These are phyloP conservation scores for Galeopsomyia nigrocyanea DNA, from an alignment of 2,888 invertebrate genomes.

Conservation along the genomic window DNA sequence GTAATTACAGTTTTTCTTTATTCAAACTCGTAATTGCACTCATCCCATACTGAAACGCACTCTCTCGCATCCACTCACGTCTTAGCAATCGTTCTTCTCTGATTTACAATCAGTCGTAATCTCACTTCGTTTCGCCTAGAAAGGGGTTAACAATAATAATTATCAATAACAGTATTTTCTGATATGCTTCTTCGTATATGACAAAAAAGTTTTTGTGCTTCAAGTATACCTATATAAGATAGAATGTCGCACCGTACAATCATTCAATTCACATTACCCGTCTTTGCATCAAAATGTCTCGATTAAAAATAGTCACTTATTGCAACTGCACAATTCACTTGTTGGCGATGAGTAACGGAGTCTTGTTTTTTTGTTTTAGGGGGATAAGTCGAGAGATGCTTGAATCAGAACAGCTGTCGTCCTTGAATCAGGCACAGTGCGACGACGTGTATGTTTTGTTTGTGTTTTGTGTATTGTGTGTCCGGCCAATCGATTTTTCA, in stretches of 20 bases:
- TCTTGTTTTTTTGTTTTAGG: neutral
- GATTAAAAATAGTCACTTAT: constrained; percentile 18
- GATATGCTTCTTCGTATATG: constrained; percentile 63
- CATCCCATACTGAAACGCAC: constrained; percentile 55
- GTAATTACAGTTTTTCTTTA: constrained; percentile 38
- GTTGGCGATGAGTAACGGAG: neutral
- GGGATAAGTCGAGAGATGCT: constrained; percentile 1
- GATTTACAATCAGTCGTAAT: constrained; percentile 41
- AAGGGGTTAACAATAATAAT: constrained; percentile 61
- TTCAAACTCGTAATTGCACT: constrained; percentile 60
- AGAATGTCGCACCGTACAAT: constrained; percentile 50
- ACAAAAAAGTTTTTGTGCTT: constrained; percentile 37
- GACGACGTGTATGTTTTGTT: constrained; percentile 12
- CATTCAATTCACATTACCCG: constrained; percentile 46
- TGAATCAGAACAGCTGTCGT: constrained; percentile 13
- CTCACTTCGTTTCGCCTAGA: constrained; percentile 52
- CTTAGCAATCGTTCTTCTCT: constrained; percentile 52
- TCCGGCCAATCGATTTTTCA: constrained; percentile 13
- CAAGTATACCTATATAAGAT: constrained; percentile 46
- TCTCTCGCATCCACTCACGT: constrained; percentile 53
- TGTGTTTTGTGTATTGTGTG: no score
- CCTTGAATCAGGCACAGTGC: constrained; percentile 14
- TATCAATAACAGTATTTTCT: constrained; percentile 65
- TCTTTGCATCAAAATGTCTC: constrained; percentile 45
- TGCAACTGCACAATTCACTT: constrained; percentile 1